A percentile compares a stretch with the other conserved stretches of the same genome.
Conservation (phyloP, 2,888 invertebrate genomes). For the Amphipoea oculea region DNA sequence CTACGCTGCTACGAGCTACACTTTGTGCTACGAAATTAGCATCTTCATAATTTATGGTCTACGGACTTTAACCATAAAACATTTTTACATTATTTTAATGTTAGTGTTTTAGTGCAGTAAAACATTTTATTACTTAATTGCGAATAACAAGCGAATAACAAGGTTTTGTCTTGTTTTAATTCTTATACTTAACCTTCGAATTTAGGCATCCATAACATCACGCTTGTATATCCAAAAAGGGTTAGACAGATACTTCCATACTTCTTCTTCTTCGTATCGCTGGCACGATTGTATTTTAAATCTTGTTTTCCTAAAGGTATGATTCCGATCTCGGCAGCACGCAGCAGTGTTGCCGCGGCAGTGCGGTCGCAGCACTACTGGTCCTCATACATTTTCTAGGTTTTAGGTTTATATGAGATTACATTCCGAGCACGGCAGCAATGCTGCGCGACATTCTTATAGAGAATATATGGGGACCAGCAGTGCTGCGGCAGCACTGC, state of each 20-base stretch:
- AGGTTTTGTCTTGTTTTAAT: slow-evolving; percentile 13
- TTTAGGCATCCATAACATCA: neutral
- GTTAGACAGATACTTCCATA: neutral
- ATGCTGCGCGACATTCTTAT: no score
- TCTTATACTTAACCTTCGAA: neutral
- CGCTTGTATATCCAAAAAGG: neutral
- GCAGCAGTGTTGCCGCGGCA: no score
- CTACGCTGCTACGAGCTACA: slow-evolving; percentile 30
- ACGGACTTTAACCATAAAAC: slow-evolving; percentile 2
- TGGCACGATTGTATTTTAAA: no score
- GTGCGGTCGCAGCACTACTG: no score
- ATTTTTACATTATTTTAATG: neutral
- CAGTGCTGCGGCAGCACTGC: no score
- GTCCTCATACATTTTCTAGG: no score
- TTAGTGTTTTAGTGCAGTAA: slow-evolving; percentile 1
- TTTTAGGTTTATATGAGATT: no score
- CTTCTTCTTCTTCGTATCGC: neutral
- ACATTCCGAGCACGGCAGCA: no score
- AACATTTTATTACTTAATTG: slow-evolving; percentile 6
- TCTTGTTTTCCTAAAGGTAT: no score
- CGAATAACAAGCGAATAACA: neutral
- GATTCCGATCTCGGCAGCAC: no score
- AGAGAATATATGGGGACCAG: no score
- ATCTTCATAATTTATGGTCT: neutral
- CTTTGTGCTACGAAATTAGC: slow-evolving; percentile 18